Conservation (phyloP, 2,797 vertebrate species). For the Fistularia commersonii region DNA sequence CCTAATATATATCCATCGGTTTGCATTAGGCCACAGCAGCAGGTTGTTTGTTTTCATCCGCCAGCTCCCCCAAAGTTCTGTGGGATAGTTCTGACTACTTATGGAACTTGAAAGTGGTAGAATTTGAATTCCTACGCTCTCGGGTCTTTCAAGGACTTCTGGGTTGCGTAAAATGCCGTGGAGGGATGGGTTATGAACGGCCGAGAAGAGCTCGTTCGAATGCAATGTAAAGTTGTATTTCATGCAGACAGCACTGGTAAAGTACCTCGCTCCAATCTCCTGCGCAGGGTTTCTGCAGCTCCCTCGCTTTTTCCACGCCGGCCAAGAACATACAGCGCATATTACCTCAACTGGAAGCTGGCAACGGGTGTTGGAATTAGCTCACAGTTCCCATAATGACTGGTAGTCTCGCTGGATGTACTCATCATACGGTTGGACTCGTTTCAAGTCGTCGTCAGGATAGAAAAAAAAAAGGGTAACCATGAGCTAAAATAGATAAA, state of each 20-base stretch:
- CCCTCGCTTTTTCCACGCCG: not conserved
- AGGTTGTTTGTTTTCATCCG: conserved; percentile 52
- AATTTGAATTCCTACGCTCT: conserved; percentile 5
- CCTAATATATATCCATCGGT: conserved; percentile 38
- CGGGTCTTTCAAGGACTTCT: not conserved
- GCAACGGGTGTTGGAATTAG: too few species aligned
- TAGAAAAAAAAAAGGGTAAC: too few species aligned
- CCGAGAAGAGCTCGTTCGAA: too few species aligned
- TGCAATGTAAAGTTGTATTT: too few species aligned
- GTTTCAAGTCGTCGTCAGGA: too few species aligned
- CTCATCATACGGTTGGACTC: too few species aligned
- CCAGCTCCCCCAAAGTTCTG: conserved; percentile 24
- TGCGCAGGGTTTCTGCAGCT: not conserved
- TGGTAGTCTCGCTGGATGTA: too few species aligned
- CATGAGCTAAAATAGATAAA: too few species aligned
- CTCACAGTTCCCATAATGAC: not conserved
- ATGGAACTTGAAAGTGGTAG: conserved; percentile 7
- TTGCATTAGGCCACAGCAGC: conserved; percentile 45
- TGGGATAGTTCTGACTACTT: conserved; percentile 14
- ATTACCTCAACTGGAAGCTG: not conserved
- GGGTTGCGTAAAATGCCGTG: conserved; percentile 8
- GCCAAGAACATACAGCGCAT: not conserved
- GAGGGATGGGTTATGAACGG: conserved; percentile 1
- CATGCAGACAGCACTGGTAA: too few species aligned
- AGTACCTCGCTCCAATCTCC: not conserved